These are phyloP conservation scores for Harpagifer antarcticus DNA, from an alignment of 2,797 vertebrate genomes.

Conservation along the genomic window DNA sequence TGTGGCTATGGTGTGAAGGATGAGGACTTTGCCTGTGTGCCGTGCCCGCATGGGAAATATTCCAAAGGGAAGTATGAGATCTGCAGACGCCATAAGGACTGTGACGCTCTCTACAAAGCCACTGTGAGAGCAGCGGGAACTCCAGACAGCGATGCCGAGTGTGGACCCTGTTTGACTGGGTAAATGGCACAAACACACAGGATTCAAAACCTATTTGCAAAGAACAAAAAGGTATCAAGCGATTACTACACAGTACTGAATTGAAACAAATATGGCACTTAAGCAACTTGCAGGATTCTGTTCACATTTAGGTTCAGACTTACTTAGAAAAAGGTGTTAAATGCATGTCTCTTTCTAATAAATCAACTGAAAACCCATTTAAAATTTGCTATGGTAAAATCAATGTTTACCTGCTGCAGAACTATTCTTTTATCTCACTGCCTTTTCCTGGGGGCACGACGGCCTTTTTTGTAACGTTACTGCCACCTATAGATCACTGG, in stretches of 20 bases:
- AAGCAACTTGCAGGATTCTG: neutral
- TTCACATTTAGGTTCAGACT: neutral
- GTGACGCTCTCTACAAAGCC: slow-evolving; percentile 93
- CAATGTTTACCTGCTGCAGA: neutral
- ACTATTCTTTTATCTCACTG: neutral
- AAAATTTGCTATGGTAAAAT: neutral
- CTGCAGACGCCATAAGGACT: slow-evolving; percentile 96
- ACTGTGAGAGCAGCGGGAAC: slow-evolving; percentile 91
- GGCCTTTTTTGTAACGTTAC: neutral
- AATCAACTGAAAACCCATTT: neutral
- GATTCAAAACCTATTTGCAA: neutral
- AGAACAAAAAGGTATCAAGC: neutral
- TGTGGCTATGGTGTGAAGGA: slow-evolving; percentile 95
- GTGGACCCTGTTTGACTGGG: slow-evolving; percentile 96
- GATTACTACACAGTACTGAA: neutral
- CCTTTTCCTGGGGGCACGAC: neutral
- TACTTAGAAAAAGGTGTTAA: neutral
- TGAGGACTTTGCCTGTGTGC: slow-evolving; percentile 91
- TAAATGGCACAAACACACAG: slow-evolving; percentile 63
- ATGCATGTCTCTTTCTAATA: neutral
- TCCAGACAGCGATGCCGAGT: slow-evolving; percentile 93
- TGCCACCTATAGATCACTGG: slow-evolving; percentile 14
- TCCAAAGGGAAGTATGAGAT: slow-evolving; percentile 98
- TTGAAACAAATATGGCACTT: neutral
- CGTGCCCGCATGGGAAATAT: slow-evolving; percentile 93